Base-by-base conservation (phyloP, 2,797 vertebrate species). In the Oceanodroma leucorhoa region DNA sequence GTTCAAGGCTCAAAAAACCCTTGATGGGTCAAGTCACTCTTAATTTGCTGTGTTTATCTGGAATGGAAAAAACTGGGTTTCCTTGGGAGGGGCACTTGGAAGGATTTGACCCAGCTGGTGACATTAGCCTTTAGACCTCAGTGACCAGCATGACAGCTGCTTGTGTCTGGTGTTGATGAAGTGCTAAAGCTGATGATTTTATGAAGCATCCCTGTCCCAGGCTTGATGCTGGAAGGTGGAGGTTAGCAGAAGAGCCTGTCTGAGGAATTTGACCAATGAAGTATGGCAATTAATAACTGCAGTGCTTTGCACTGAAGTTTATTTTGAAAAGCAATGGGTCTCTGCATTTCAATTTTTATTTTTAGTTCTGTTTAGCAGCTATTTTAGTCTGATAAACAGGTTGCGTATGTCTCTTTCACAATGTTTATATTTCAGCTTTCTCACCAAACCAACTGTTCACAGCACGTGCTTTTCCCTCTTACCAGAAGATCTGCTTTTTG, bases 341-440 rank as follows among this genome's bases (percentile, higher is more conserved):
- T 89, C 53, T 71, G 43, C 15, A 11, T 92, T 97, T 90, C 54
- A 80, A 53, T 92, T 93, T 86, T 91, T 90, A 76, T 85, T 94
- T 91, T 93, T 70, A 61, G 26, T 51, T 83, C 51, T 90, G 41
- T 72, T 90, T 93, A 82, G 75, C 83, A 93, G 54, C 60, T 90
- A 32, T 95, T 91, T 95, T 55, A 67, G 54, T 87, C 77, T 94
- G 87, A 66, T 85, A 55, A 96, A 84, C 83, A 84, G n/a, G 21
- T 83, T 82, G 43, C 23, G 2, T 94, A 90, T 81, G 67, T 71
- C 51, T 85, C 22, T 85, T 73, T 88, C 65, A 92, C 80, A 91
- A 77, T 94, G 94, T 90, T 96, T 97, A 41, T 90, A 50, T 94
- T 90, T 93, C 80, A 83, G 62, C 72, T 96, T 95, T 94, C 83